Conservation (phyloP, 2,113 vertebrate species). For the Datnioides undecimradiatus region DNA sequence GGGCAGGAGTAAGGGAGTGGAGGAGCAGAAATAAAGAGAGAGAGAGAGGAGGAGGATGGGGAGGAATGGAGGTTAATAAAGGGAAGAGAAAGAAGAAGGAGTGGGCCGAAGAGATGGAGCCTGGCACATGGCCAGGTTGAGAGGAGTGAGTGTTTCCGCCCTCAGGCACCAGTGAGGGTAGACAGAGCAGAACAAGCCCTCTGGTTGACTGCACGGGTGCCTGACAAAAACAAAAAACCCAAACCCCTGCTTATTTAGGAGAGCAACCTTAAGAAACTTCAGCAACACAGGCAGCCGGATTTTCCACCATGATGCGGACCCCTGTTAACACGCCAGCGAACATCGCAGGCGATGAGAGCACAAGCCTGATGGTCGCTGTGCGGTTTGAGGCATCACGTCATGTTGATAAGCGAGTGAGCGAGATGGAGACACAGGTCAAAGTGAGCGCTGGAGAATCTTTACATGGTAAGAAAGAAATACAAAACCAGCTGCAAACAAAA, state of each 20-base stretch:
- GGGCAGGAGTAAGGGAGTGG: background rate
- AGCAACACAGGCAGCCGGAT: conserved; percentile 16
- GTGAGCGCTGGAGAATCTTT: background rate
- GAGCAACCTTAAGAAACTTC: conserved; percentile 37
- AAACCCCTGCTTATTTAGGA: conserved; percentile 47
- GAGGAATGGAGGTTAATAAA: conserved; percentile 31
- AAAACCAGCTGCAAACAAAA: background rate
- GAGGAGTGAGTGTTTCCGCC: conserved; percentile 41
- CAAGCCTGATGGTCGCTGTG: background rate
- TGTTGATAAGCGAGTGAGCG: background rate
- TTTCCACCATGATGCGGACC: conserved; percentile 14
- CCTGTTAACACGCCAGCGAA: conserved; percentile 16
- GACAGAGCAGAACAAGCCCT: conserved; percentile 54
- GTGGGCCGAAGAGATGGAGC: conserved; percentile 18
- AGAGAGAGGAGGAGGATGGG: background rate
- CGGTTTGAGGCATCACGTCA: background rate
- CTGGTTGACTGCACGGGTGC: conserved; percentile 21
- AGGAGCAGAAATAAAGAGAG: conserved; percentile 10
- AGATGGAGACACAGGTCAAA: background rate
- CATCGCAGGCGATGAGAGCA: background rate
- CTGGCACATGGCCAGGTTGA: conserved; percentile 48
- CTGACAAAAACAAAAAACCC: too few species aligned
- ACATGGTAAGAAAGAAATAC: too few species aligned
- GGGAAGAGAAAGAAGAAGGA: conserved; percentile 25
- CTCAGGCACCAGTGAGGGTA: conserved; percentile 28